Evolutionary conservation across 2,113 vertebrate genomes (phyloP), one percentile per base, ranked within the genome.

Genomic region (Leiothrix lutea): DNA sequence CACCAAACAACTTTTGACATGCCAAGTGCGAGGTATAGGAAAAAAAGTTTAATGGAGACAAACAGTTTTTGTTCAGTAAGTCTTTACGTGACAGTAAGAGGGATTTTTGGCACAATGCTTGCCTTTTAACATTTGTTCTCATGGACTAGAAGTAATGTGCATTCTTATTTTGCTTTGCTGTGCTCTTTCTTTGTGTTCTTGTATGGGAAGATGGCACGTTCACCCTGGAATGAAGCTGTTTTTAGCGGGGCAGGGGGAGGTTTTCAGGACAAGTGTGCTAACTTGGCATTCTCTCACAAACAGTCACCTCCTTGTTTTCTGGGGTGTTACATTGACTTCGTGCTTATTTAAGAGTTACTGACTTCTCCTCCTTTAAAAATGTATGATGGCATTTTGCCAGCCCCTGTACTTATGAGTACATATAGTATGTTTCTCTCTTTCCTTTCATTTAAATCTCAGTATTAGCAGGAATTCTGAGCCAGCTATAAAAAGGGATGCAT

Each of bases 101-200:
- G 44, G 85, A 80, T 80, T 97, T 97, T 81, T 96, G 94, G 88
- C 90, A 92, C 93, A 80, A 71, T 74, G 53, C 44, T 64, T 1
- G 31, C 75, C 88, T 95, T 93, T 88, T 92, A 93, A 81, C 65
- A 25, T 94, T 94, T 94, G 92, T 95, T 96, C 90, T 94, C 51
- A 25, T 80, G 85, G 69, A 33, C 85, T 90, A 86, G 81, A 93
- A 96, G 82, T 88, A 84, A 90, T 17, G 51, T 36, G 38, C 60
- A 38, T 86, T 96, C 75, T 93, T 77, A 66, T 65, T 95, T 94
- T 95, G 66, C 79, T 93, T 83, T 90, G 82, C 88, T 4, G 38
- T 92, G 62, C 69, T 91, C 75, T 91, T 88, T 71, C 86, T 92
- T 92, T 92, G 57, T 94, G 79, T 74, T 92, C 83, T 71, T 1